Evolutionary conservation across 2,113 vertebrate genomes (phyloP).

Genomic region (Odocoileus hemionus): DNA sequence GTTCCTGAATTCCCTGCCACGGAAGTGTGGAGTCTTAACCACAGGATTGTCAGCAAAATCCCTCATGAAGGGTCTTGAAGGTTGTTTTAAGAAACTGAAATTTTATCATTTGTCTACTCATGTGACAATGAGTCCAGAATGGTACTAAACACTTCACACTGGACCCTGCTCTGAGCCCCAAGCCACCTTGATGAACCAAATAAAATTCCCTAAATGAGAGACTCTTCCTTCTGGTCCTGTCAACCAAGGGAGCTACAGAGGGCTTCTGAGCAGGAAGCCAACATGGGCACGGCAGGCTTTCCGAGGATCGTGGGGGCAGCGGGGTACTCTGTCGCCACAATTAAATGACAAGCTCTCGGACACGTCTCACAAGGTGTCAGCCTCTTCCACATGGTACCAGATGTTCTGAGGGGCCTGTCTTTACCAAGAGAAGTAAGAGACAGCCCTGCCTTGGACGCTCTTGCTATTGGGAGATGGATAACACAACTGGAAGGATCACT

Average conservation of each 20-base stretch:
- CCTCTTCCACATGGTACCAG: not conserved
- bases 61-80: not conserved
- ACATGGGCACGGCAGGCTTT: not conserved
- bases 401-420: not conserved
- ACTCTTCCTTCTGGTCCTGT: not conserved
- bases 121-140: not conserved
- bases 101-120: not conserved
- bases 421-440: not conserved
- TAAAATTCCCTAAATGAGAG: too few species aligned
- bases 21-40: not conserved
- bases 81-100: not conserved
- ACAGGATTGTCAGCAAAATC: not conserved
- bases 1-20: fast-evolving
- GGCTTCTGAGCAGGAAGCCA: not conserved
- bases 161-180: not conserved
- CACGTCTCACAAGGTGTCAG: not conserved
- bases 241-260: not conserved
- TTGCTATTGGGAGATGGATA: not conserved
- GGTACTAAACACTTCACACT: not conserved
- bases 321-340: not conserved
- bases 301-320: not conserved
- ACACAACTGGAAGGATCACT: fast-evolving
- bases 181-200: not conserved
- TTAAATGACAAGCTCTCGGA: not conserved
- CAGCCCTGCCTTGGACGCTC: not conserved